Evolutionary conservation across 2,797 vertebrate species (phyloP).

Genomic region (Lophura swinhoii): DNA sequence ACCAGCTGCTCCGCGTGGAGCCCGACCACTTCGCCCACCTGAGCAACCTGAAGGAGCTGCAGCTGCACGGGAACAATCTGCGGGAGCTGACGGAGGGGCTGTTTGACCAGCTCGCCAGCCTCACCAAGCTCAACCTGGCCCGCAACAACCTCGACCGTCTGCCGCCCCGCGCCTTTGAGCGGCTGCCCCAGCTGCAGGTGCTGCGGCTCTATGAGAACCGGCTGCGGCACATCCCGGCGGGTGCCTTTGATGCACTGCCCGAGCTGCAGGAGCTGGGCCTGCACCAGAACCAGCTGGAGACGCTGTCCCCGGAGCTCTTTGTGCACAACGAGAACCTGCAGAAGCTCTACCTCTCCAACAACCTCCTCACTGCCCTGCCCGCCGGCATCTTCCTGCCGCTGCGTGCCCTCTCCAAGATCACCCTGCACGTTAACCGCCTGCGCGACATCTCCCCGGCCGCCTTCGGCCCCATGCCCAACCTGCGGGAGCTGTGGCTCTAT

Average conservation of each 20-base stretch:
- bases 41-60: conserved; percentile 86
- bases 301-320: conserved; percentile 83
- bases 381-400: conserved; percentile 86
- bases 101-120: conserved; percentile 83
- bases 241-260: conserved; percentile 82
- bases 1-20: conserved; percentile 77
- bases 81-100: conserved; percentile 77
- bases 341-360: conserved; percentile 90
- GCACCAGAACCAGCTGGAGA: conserved; percentile 86
- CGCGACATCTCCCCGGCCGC: conserved; percentile 79
- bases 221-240: conserved; percentile 81
- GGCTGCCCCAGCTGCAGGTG: conserved; percentile 80
- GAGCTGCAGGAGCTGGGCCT: conserved; percentile 87
- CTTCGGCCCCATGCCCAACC: conserved; percentile 85
- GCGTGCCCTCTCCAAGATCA: conserved; percentile 83
- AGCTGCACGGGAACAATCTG: conserved; percentile 79
- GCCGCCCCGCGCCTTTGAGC: conserved; percentile 79
- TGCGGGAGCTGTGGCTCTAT: conserved; percentile 90
- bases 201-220: conserved; percentile 88
- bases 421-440: conserved; percentile 88
- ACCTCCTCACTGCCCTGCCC: conserved; percentile 84
- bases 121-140: conserved; percentile 84
- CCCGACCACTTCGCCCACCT: conserved; percentile 75
- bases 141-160: conserved; percentile 85
- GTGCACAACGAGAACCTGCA: conserved; percentile 83